Base-by-base conservation (phyloP, 2,888 invertebrate species). In the Lottia gigantea region DNA sequence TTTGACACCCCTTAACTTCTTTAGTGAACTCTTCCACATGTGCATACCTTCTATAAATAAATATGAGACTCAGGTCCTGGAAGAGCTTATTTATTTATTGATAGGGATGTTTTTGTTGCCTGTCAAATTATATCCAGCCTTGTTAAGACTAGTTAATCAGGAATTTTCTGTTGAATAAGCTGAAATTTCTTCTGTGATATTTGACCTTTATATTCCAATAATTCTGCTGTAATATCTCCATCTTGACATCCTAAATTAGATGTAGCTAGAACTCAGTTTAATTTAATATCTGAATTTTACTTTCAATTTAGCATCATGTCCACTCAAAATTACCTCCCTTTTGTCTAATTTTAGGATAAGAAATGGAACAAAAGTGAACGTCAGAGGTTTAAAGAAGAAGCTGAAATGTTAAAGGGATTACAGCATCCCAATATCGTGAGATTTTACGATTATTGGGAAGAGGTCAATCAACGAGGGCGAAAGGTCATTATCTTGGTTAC, bases 401-500 rank as follows among this genome's bases (percentile, higher is more conserved):
- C 98, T 0, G 98, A 98, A 89, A 98, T 99, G 98, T 90, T 99
- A 84, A 99, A 99, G 90, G 97, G 97, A 82, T 92, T 99, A 45
- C 98, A 99, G 88, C 98, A 99, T 90, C 87, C 87, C 3, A 88
- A 88, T 75, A 89, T 89, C 75, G 87, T 89, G 26, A 80, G 88
- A 47, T 89, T 89, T 90, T 99, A 98, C 91, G 98, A 99, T 90
- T 98, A 98, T 89, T 99, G 98, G 98, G 98, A 99, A 90, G 95
- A 95, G 70, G 78, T 85, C n/a, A 93, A 94, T 61, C 93, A 94
- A 75, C 94, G 94, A 55, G 96, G 96, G 90, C 94, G 95, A 89
- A 97, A 97, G 90, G 97, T 97, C 88, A 97, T 99, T 84, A 98
- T 99, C 71, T 92, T 99, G 82, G 98, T 99, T 83, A 99, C 99